phyloP scores from a whole-genome alignment of 2,797 vertebrate genomes.

The Lepus townsendii region DNA sequence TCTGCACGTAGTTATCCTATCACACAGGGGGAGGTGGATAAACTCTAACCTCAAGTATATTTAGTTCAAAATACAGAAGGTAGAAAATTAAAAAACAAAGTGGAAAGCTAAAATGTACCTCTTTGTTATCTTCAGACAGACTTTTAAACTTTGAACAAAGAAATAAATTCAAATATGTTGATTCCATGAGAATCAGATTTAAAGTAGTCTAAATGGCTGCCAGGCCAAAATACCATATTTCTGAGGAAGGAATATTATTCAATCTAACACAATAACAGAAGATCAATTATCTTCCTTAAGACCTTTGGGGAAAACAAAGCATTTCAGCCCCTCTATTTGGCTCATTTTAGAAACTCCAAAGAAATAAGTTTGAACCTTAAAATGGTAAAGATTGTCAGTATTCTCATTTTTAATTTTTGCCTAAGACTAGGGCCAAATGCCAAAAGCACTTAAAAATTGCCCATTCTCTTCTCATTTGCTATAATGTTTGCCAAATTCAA shows the following conservation, averaged over 20 bases:
- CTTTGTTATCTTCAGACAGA: background rate
- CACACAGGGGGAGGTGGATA: background rate
- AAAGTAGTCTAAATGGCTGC: background rate
- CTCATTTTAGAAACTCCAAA: conserved; percentile 16
- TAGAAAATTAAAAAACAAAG: background rate
- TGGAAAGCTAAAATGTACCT: background rate
- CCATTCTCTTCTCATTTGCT: conserved; percentile 36
- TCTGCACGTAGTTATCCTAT: background rate
- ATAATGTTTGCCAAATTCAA: conserved; percentile 54
- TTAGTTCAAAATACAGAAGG: background rate
- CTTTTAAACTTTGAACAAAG: background rate
- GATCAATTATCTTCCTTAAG: background rate
- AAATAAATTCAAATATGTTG: conserved; percentile 10
- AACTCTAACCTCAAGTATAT: background rate
- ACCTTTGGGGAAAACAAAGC: background rate
- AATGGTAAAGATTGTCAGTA: background rate
- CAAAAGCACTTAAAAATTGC: conserved; percentile 4
- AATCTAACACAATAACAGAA: background rate
- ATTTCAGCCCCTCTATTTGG: background rate
- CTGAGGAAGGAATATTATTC: background rate
- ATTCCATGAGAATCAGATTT: background rate
- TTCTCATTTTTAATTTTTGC: conserved; percentile 1
- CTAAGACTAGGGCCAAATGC: background rate
- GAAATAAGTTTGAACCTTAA: background rate
- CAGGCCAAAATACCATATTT: background rate